Evolutionary conservation across 2,113 vertebrate species (phyloP).

Genomic region (Alectura lathami): DNA sequence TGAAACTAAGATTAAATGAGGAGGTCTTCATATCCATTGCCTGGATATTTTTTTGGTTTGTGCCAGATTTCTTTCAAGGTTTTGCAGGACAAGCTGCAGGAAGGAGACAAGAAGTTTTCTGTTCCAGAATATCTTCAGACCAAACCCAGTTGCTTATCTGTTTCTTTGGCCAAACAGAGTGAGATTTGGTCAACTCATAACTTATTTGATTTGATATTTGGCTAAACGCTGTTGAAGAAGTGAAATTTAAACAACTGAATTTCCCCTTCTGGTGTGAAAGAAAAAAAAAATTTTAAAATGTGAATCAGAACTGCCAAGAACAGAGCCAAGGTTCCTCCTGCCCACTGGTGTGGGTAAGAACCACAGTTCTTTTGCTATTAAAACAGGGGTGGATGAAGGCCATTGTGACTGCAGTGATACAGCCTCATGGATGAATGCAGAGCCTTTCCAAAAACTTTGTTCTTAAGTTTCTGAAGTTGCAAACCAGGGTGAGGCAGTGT

Average conservation of each 20-base stretch:
- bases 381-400: neutral
- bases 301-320: neutral
- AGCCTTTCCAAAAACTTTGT: neutral
- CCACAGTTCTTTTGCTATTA: neutral
- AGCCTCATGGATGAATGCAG: neutral
- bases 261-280: neutral
- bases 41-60: neutral
- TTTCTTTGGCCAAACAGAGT: neutral
- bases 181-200: neutral
- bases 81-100: neutral
- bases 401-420: neutral
- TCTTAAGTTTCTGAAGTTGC: neutral
- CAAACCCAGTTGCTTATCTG: neutral
- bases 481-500: neutral
- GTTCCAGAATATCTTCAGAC: neutral
- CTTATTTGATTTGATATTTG: neutral
- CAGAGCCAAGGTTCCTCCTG: neutral
- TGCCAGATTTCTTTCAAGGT: neutral
- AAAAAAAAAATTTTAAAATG: rapidly evolving
- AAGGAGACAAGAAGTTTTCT: neutral
- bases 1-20: neutral
- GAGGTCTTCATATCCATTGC: neutral
- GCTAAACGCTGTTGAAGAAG: neutral
- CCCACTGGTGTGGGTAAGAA: neutral
- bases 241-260: neutral